Base-by-base conservation (phyloP, 2,797 vertebrate genomes). In the Eurystomus glaucurus region DNA sequence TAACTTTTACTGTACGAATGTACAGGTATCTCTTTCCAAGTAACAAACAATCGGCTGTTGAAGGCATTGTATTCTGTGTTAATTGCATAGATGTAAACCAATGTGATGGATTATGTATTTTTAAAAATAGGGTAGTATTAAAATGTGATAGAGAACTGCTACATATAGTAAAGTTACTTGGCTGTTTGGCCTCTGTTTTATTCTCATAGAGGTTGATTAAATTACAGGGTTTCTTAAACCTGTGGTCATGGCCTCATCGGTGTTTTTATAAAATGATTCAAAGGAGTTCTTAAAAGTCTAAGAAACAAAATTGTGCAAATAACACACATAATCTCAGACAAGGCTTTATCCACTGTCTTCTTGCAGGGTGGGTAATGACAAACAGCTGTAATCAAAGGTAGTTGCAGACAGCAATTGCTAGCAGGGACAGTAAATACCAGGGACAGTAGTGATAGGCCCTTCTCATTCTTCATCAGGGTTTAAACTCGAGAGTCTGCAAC, bases 121-220 rank as follows among this genome's bases (percentile, higher is more conserved):
- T 46, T 71, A 31, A 93, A 90, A 84, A 68, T 33, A 57, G 33
- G 3, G 1, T 52, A 31, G 20, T 61, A 46, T 31, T 85, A 58
- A 79, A 45, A 80, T 58, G 9, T 23, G 14, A 48, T 52, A 65
- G 58, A 61, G 41, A 20, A 11, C 20, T 39, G 14, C 22, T 87
- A 15, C 0, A 0, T 70, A 26, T 28, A 61, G 22, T 52, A 37
- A 79, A 58, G 7, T 5, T 76, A 28, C 9, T 21, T 79, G 16
- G 37, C 18, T 65, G 4, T 57, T 90, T 83, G 26, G 78, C 7
- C 58, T 23, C 1, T 82, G 6, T 65, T 80, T 54, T 43, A 21
- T 76, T 69, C 39, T 64, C 15, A 9, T 13, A 55, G 28, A 23
- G 41, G 41, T 20, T 76, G 74, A 21, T 68, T 58, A 61, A 78